Percentiles rank a stretch among this genome's conserved stretches.
Conservation (phyloP, 2,113 vertebrate genomes). For the Sterna hirundo region DNA sequence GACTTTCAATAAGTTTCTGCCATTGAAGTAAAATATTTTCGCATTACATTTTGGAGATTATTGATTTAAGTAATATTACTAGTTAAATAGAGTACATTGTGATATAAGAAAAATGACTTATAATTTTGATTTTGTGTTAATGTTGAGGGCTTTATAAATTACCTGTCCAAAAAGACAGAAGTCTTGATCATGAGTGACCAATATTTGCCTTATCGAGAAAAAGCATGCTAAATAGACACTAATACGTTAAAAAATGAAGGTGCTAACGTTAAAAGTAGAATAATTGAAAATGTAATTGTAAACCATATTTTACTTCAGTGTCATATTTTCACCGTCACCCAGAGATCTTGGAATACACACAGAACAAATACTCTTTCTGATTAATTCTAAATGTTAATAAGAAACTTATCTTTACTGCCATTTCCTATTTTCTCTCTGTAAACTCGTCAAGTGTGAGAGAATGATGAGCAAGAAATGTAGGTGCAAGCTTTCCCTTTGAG, state of each 20-base stretch:
- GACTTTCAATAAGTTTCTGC: background rate
- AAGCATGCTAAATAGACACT: background rate
- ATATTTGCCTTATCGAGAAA: background rate
- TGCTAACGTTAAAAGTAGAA: background rate
- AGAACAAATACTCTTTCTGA: background rate
- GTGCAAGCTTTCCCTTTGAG: background rate
- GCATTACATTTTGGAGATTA: background rate
- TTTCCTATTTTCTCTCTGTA: background rate
- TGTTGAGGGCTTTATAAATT: background rate
- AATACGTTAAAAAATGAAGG: background rate
- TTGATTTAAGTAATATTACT: background rate
- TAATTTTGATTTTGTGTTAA: background rate
- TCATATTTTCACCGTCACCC: background rate
- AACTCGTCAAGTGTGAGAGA: background rate
- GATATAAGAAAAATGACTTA: background rate
- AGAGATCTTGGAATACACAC: background rate
- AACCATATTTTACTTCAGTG: background rate
- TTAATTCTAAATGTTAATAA: background rate
- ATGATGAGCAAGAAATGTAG: background rate
- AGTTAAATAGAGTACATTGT: background rate
- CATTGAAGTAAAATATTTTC: background rate
- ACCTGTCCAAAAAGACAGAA: background rate
- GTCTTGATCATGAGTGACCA: background rate
- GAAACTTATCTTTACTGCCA: background rate
- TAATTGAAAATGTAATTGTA: background rate